These are phyloP conservation scores for Virgularia gustaviana DNA, from an alignment of 92 coral and sea anemone genomes.

Conservation along the genomic window DNA sequence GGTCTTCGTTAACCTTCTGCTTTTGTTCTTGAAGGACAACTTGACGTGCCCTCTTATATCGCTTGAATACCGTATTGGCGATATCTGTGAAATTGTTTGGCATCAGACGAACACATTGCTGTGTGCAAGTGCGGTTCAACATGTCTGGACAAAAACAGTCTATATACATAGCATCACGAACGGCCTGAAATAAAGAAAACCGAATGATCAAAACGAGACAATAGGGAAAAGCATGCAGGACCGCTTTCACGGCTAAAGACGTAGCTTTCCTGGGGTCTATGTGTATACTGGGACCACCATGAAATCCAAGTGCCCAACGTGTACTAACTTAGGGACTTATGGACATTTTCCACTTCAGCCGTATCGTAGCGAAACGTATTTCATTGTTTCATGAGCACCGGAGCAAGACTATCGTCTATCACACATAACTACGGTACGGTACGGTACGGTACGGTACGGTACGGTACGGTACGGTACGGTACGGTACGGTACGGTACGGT, in stretches of 20 bases:
- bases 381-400: no score
- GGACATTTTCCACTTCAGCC: no score
- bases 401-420: no score
- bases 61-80: background rate
- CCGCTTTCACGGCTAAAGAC: no score
- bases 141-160: slow-evolving; percentile 85
- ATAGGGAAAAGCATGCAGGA: no score
- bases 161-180: slow-evolving; percentile 63
- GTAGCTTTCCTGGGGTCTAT: no score
- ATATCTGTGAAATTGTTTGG: slow-evolving; percentile 12
- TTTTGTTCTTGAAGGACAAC: slow-evolving; percentile 1
- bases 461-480: background rate
- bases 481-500: background rate
- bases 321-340: no score
- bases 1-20: background rate
- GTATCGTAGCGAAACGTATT: no score
- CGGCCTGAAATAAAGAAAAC: slow-evolving; percentile 60
- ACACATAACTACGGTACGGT: no score
- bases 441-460: no score
- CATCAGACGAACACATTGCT: slow-evolving; percentile 75
- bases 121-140: slow-evolving; percentile 61
- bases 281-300: no score
- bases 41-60: slow-evolving; percentile 11
- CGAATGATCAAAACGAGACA: background rate
- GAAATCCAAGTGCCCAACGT: no score